A percentile compares a stretch with the other conserved stretches of the same genome.
These are phyloP conservation scores for Cyprinodon diabolis DNA, from an alignment of 2,797 vertebrate species.

Conservation along the genomic window DNA sequence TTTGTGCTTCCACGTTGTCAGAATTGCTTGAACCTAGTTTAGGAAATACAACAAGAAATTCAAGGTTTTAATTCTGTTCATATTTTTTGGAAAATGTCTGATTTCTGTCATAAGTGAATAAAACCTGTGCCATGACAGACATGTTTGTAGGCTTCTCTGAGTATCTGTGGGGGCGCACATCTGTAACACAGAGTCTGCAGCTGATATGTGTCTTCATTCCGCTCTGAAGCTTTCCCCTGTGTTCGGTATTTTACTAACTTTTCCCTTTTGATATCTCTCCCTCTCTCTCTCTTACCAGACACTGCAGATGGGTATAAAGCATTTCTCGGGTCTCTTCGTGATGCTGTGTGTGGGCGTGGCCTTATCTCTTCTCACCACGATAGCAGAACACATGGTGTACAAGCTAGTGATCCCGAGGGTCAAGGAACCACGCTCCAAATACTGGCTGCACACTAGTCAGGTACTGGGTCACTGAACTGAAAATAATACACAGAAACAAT, in stretches of 20 bases:
- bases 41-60: neutral
- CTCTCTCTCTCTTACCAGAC: conserved; percentile 78
- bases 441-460: conserved; percentile 99
- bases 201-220: neutral
- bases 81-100: no score
- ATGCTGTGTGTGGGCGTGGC: conserved; percentile 93
- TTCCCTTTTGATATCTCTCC: neutral
- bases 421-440: conserved; percentile 90
- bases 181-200: neutral
- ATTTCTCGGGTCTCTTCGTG: conserved; percentile 98
- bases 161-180: no score
- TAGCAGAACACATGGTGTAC: conserved; percentile 93
- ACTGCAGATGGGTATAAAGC: conserved; percentile 97
- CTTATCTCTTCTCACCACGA: conserved; percentile 92
- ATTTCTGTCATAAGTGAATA: no score
- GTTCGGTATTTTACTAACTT: neutral
- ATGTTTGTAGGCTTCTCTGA: no score
- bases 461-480: conserved; percentile 62
- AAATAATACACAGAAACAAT: neutral
- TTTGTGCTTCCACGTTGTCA: neutral
- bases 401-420: conserved; percentile 92
- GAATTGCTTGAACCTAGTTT: neutral
- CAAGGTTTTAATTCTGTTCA: no score
- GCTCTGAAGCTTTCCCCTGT: neutral
- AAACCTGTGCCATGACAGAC: no score